Conservation (phyloP, 2,888 invertebrate genomes). For the Cerceris rybyensis region DNA sequence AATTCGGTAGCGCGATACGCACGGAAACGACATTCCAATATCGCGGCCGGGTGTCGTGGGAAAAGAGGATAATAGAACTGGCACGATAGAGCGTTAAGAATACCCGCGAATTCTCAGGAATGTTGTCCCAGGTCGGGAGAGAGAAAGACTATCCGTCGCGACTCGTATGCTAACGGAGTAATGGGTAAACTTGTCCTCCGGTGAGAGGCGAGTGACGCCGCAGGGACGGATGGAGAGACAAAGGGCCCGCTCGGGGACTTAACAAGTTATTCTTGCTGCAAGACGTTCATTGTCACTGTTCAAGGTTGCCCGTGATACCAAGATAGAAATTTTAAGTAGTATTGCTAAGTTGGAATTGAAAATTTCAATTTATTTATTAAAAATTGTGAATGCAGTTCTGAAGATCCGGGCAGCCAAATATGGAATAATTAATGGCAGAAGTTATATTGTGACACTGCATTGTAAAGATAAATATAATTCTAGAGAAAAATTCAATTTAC, state of each 20-base stretch:
- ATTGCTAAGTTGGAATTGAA: too few relatives aligned
- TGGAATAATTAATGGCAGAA: too few relatives aligned
- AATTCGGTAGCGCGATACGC: background rate
- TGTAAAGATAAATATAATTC: too few relatives aligned
- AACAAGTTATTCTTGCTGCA: background rate
- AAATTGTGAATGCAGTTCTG: too few relatives aligned
- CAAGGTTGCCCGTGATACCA: background rate
- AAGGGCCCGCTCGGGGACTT: slow-evolving; percentile 16
- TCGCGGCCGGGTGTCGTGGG: background rate
- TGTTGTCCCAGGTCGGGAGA: slow-evolving; percentile 61
- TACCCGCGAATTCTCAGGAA: slow-evolving; percentile 49
- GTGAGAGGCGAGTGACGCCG: slow-evolving; percentile 37
- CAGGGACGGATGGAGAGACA: slow-evolving; percentile 37
- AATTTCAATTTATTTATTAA: too few relatives aligned
- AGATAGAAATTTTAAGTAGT: too few relatives aligned
- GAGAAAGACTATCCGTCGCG: slow-evolving; percentile 32
- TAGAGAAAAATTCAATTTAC: too few relatives aligned
- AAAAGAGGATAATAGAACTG: slow-evolving; percentile 15
- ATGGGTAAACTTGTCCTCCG: slow-evolving; percentile 44
- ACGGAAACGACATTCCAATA: background rate
- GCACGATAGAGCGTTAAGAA: slow-evolving; percentile 25
- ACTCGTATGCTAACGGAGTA: slow-evolving; percentile 40
- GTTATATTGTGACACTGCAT: too few relatives aligned
- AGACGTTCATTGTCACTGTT: background rate
- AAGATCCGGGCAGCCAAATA: too few relatives aligned